Conservation (phyloP, 2,888 invertebrate genomes). For the Carabus problematicus region DNA sequence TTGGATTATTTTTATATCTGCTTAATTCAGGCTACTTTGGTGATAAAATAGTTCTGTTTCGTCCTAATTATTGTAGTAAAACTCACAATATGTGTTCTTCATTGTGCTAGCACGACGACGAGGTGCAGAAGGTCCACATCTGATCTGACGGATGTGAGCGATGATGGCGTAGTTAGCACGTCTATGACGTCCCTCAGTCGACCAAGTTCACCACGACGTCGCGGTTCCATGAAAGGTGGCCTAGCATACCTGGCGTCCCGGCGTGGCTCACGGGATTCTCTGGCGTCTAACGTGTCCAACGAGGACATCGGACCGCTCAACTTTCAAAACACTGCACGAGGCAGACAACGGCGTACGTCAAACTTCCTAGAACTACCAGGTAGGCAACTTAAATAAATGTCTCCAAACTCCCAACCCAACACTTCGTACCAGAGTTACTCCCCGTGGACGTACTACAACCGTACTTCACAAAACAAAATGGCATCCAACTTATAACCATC, state of each 20-base stretch:
- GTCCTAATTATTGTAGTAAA: too few relatives aligned
- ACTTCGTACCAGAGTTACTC: too few relatives aligned
- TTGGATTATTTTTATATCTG: too few relatives aligned
- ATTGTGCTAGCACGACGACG: conserved; percentile 53
- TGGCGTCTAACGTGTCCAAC: conserved; percentile 73
- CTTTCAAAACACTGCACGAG: conserved; percentile 79
- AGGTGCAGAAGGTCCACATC: conserved; percentile 79
- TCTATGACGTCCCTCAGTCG: conserved; percentile 68
- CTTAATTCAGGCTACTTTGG: too few relatives aligned
- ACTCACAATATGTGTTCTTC: not conserved
- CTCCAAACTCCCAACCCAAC: too few relatives aligned
- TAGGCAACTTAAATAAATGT: conserved; percentile 55
- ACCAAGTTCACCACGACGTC: conserved; percentile 71
- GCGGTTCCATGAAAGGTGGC: conserved; percentile 74
- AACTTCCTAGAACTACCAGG: conserved; percentile 88
- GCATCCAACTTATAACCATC: too few relatives aligned
- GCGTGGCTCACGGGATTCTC: conserved; percentile 79
- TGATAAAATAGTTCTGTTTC: too few relatives aligned
- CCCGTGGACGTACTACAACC: too few relatives aligned
- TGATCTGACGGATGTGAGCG: conserved; percentile 71
- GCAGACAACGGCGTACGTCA: conserved; percentile 81
- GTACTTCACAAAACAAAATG: too few relatives aligned
- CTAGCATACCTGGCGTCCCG: conserved; percentile 84
- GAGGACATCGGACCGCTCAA: conserved; percentile 83
- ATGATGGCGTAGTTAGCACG: conserved; percentile 60